A percentile compares a stretch with the other conserved stretches of the same genome.
phyloP scores from a whole-genome alignment of 2,113 vertebrate species.

The Quiscalus mexicanus region DNA sequence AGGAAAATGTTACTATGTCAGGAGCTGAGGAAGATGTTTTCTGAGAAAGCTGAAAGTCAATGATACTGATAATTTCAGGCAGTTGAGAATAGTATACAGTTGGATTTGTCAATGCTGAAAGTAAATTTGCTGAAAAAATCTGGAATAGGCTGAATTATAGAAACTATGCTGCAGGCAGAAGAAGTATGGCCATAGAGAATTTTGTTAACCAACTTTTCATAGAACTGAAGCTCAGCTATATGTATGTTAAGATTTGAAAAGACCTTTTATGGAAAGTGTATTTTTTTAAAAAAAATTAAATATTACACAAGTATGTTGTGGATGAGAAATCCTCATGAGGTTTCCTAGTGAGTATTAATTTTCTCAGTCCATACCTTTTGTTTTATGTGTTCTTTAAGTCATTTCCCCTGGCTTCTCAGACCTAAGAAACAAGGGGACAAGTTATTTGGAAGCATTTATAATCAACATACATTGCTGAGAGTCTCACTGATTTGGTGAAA shows the following conservation, averaged over 20 bases:
- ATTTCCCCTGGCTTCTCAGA: not conserved
- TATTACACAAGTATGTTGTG: not conserved
- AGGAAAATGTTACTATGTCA: not conserved
- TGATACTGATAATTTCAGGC: not conserved
- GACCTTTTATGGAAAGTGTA: not conserved
- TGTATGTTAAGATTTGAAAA: not conserved
- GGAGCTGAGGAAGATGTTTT: not conserved
- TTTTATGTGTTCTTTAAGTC: not conserved
- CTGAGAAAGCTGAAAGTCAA: not conserved
- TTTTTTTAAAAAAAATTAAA: fast-evolving
- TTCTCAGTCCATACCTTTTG: not conserved
- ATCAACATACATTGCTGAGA: not conserved
- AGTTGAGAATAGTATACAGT: not conserved
- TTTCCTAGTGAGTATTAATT: not conserved
- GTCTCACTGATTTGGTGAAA: not conserved
- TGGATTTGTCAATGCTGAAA: not conserved
- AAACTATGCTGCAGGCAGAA: not conserved
- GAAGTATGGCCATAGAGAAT: not conserved
- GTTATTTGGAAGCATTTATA: not conserved
- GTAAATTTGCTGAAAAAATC: not conserved
- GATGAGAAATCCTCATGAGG: not conserved
- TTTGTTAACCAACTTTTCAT: not conserved
- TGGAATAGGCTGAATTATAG: not conserved
- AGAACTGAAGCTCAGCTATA: not conserved
- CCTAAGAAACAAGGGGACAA: not conserved